Evolutionary conservation across 2,888 invertebrate species (phyloP), one percentile per base, ranked within the genome.

Genomic region (Apotomis betuletana): DNA sequence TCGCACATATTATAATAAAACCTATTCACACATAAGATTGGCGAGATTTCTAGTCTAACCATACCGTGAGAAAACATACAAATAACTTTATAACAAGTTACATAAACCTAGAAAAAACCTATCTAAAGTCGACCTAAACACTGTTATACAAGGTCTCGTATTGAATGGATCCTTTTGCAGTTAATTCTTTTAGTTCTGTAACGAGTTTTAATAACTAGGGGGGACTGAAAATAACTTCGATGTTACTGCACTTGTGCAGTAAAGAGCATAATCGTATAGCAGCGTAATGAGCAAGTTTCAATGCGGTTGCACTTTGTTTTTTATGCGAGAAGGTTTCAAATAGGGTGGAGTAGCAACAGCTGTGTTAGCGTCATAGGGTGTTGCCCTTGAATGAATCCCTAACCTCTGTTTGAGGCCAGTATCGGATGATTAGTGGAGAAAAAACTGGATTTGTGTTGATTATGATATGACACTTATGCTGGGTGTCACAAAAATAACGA

Each of bases 31-130:
- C 12, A 12, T 15, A 67, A 36, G 49, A 52, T 27, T 27, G 12
- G 36, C 61, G 59, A 65, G 59, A 54, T 70, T 70, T 65, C 70
- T 70, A 70, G 65, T 49, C 55, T 5, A 65, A 69, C 62, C 52
- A 62, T 69, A 46, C 27, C 63, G 60, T 70, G 70, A 8, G 70
- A 70, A 65, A 3, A 63, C 38, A n/a, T 27, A 13, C 4, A 52
- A 36, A 51, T 51, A 52, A 36, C 62, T 51, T 52, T 38, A 58
- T 10, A 49, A 38, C 5, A 58, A 41, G 36, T 12, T 9, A 10
- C 55, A 36, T 49, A 49, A 49, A 10, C 9, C 9, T 49, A 49
- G 9, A 9, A 49, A 5, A 55, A 46, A 46, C 0, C 55, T 44
- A 27, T 64, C 15, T n/a, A 55, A 46, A 65, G 12, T 65, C 9